phyloP scores from a whole-genome alignment of 1,140 invertebrate genomes.

The Panulirus ornatus region DNA sequence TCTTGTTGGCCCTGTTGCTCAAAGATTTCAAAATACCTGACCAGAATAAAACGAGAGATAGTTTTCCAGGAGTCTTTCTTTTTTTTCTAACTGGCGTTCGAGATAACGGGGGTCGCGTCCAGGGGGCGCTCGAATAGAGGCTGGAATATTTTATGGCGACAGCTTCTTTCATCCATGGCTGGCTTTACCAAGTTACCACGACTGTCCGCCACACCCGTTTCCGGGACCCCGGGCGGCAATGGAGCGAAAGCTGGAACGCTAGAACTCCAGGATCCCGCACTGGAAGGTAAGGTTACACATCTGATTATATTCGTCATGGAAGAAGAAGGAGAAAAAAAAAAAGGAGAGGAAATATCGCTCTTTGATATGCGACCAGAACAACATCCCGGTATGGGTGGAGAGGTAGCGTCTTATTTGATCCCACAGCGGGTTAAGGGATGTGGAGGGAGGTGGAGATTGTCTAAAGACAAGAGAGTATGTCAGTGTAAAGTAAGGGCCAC shows the following conservation, averaged over 20 bases:
- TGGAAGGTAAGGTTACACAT: neutral
- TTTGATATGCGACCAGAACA: too few relatives aligned
- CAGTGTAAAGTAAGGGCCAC: too few relatives aligned
- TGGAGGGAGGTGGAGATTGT: too few relatives aligned
- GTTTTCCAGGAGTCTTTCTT: slow-evolving; percentile 44
- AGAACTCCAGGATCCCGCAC: neutral
- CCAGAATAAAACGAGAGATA: slow-evolving; percentile 15
- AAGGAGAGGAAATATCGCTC: too few relatives aligned
- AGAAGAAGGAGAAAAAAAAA: neutral
- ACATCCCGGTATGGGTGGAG: too few relatives aligned
- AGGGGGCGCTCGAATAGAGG: slow-evolving; percentile 64
- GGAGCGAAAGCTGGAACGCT: slow-evolving; percentile 32
- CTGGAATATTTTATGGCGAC: slow-evolving; percentile 70
- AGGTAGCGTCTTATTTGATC: too few relatives aligned
- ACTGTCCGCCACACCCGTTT: slow-evolving; percentile 69
- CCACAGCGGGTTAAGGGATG: too few relatives aligned
- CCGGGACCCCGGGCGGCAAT: slow-evolving; percentile 54
- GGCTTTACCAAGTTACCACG: slow-evolving; percentile 67
- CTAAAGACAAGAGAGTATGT: too few relatives aligned
- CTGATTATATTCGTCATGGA: neutral
- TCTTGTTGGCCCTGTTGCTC: slow-evolving; percentile 14
- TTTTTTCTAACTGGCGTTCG: slow-evolving; percentile 35
- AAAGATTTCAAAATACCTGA: slow-evolving; percentile 23
- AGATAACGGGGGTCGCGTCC: slow-evolving; percentile 63
- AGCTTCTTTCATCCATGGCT: slow-evolving; percentile 69